These are phyloP conservation scores for Leptobrachium leishanense DNA, from an alignment of 2,113 vertebrate genomes.

Conservation along the genomic window DNA sequence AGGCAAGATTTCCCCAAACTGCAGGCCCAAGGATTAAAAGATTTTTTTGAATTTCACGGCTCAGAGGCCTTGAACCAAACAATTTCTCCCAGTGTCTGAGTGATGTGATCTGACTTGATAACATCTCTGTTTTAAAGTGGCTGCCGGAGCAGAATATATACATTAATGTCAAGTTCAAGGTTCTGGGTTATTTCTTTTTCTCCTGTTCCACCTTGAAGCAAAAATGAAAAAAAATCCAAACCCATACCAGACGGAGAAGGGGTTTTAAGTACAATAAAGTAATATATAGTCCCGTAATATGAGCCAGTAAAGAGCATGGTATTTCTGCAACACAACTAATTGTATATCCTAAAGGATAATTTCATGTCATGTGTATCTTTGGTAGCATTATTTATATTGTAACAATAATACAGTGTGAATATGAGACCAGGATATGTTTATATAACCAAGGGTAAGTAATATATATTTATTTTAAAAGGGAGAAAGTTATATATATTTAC, in stretches of 20 bases:
- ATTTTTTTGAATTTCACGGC: slow-evolving; percentile 3
- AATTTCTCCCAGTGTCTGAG: background rate
- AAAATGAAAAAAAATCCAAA: background rate
- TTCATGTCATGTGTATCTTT: background rate
- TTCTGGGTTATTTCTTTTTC: slow-evolving; percentile 6
- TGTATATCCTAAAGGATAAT: background rate
- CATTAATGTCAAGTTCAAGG: background rate
- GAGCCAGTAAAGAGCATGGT: background rate
- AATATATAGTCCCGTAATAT: background rate
- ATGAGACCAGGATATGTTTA: too few species aligned
- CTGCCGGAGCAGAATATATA: background rate
- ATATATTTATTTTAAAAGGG: too few species aligned
- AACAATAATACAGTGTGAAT: too few species aligned
- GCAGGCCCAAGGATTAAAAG: background rate
- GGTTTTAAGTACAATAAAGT: background rate
- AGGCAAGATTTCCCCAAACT: background rate
- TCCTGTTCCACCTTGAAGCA: background rate
- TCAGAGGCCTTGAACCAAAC: background rate
- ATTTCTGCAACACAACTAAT: background rate
- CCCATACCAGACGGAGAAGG: background rate
- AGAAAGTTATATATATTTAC: too few species aligned
- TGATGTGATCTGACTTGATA: slow-evolving; percentile 11
- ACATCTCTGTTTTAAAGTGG: slow-evolving; percentile 4
- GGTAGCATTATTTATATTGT: too few species aligned
- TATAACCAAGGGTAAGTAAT: too few species aligned